These are phyloP conservation scores for Dipodomys merriami DNA, from an alignment of 2,113 vertebrate genomes.

Conservation along the genomic window DNA sequence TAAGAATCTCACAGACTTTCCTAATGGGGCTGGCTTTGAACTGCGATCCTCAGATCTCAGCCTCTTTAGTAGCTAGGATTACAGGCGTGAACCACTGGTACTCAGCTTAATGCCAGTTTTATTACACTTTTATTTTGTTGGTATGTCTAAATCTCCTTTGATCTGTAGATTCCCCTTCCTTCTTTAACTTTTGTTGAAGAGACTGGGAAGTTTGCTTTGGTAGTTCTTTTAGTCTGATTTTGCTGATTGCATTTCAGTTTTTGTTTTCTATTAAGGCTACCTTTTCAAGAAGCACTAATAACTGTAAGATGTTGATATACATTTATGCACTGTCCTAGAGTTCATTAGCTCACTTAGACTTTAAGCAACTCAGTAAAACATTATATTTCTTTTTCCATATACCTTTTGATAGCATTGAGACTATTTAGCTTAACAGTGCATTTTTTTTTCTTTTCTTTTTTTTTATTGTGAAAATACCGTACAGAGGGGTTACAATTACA, in stretches of 20 bases:
- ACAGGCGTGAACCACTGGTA: too few species aligned
- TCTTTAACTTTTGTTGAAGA: background rate
- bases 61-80: too few species aligned
- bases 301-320: background rate
- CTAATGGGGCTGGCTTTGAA: too few species aligned
- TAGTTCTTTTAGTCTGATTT: background rate
- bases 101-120: background rate
- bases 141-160: background rate
- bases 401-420: background rate
- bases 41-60: too few species aligned
- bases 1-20: too few species aligned
- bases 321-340: background rate
- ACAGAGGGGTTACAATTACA: too few species aligned
- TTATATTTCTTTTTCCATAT: background rate
- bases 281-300: background rate
- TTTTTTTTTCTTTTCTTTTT: too few species aligned
- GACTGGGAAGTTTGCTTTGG: background rate
- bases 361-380: background rate
- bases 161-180: background rate
- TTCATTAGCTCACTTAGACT: background rate
- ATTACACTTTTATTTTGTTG: constrained; percentile 19
- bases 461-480: too few species aligned
- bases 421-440: background rate
- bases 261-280: background rate
- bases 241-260: background rate